Evolutionary conservation across 2,113 vertebrate species (phyloP), one percentile per base, ranked within the genome.

Genomic region (Rhizomys pruinosus): DNA sequence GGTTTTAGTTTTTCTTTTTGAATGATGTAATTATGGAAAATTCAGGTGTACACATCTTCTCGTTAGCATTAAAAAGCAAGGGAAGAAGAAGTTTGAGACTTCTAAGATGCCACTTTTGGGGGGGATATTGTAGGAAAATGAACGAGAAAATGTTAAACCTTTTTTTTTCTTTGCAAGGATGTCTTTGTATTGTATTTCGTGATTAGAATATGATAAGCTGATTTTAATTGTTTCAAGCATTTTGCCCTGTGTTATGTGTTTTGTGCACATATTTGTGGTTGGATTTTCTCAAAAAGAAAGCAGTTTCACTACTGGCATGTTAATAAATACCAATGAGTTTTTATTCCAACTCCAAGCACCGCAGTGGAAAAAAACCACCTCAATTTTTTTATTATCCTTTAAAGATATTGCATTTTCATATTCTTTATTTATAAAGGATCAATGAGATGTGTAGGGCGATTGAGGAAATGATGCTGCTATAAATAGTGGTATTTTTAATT

Each of bases 341-440:
- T n/a, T n/a, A n/a, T n/a, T n/a, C n/a, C n/a, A n/a, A n/a, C n/a
- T n/a, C n/a, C n/a, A n/a, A n/a, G n/a, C n/a, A n/a, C n/a, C n/a
- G n/a, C n/a, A n/a, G n/a, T n/a, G n/a, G n/a, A n/a, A n/a, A n/a
- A n/a, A n/a, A n/a, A n/a, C n/a, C n/a, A n/a, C n/a, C n/a, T n/a
- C n/a, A n/a, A n/a, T n/a, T n/a, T n/a, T n/a, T n/a, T n/a, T n/a
- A n/a, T n/a, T n/a, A n/a, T n/a, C n/a, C n/a, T n/a, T n/a, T n/a
- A n/a, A n/a, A n/a, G n/a, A n/a, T n/a, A n/a, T n/a, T n/a, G n/a
- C n/a, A n/a, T n/a, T n/a, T n/a, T n/a, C n/a, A n/a, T n/a, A n/a
- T n/a, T n/a, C 98, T 98, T 98, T 98, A 98, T 98, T 98, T 98
- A 98, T 98, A 98, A 98, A 98, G 98, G 97, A 98, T 98, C 97